These are phyloP conservation scores for Hemicordylus capensis DNA, from an alignment of 2,113 vertebrate species.

Conservation along the genomic window DNA sequence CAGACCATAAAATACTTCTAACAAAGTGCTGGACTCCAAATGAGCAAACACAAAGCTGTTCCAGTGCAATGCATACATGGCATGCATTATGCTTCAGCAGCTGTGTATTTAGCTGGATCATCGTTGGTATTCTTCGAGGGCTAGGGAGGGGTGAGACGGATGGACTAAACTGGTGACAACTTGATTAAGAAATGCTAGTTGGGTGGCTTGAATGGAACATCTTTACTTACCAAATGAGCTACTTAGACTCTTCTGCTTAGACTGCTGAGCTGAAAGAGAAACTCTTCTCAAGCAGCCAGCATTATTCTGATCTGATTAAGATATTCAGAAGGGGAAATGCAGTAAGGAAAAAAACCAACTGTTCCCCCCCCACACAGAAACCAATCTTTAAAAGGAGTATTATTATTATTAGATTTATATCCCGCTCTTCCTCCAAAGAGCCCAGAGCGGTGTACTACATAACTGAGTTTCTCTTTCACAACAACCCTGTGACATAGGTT, in stretches of 20 bases:
- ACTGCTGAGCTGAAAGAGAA: conserved; percentile 27
- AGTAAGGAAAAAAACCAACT: background rate
- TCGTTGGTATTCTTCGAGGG: background rate
- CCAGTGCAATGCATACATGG: conserved; percentile 42
- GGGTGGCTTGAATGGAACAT: background rate
- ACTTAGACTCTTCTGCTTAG: conserved; percentile 33
- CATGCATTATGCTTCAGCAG: conserved; percentile 37
- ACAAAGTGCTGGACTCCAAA: conserved; percentile 39
- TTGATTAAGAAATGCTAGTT: conserved; percentile 36
- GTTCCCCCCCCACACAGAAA: conserved; percentile 16
- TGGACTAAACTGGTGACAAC: conserved; percentile 27
- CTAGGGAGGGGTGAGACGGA: background rate
- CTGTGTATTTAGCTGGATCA: conserved; percentile 45
- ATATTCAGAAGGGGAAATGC: background rate
- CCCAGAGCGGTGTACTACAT: too few species aligned
- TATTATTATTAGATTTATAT: too few species aligned
- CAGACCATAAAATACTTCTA: conserved; percentile 42
- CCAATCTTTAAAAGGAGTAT: background rate
- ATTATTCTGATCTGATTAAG: background rate
- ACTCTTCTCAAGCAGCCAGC: conserved; percentile 6
- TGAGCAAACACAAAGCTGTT: conserved; percentile 36
- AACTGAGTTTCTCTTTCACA: too few species aligned
- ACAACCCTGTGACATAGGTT: too few species aligned
- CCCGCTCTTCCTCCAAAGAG: too few species aligned
- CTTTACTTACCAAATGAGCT: conserved; percentile 38